A percentile compares a stretch with the other conserved stretches of the same genome.
Evolutionary conservation across 2,888 invertebrate species (phyloP).

Genomic region (Ectemnius continuus): DNA sequence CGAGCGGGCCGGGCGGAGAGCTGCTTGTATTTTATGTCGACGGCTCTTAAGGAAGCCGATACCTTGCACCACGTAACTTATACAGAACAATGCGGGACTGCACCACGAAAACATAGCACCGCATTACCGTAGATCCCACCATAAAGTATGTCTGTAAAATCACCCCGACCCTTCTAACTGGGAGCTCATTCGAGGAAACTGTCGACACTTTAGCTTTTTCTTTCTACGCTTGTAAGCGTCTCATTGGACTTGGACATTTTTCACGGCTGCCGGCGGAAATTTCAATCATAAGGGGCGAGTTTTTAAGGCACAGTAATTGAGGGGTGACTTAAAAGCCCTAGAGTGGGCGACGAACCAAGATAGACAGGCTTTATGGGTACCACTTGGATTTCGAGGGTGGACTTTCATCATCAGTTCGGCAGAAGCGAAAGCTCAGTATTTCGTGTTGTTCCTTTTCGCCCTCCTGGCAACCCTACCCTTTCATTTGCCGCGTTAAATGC

Average conservation of each 20-base stretch:
- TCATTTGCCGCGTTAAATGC: not conserved
- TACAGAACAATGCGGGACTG: not conserved
- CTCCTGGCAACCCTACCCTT: not conserved
- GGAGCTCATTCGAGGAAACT: no score
- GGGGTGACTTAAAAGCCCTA: slow-evolving; percentile 13
- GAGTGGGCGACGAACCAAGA: slow-evolving; percentile 12
- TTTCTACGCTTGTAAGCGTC: no score
- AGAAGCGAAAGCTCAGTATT: slow-evolving; percentile 36
- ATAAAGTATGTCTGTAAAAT: no score
- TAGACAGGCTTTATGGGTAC: slow-evolving; percentile 22
- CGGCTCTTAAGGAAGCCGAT: not conserved
- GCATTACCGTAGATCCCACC: no score
- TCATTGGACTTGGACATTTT: no score
- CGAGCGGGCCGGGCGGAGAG: slow-evolving; percentile 9
- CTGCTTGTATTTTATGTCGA: slow-evolving; percentile 3
- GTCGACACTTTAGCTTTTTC: no score
- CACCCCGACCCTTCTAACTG: no score
- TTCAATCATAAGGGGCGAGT: not conserved
- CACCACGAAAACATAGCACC: no score
- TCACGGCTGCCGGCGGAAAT: not conserved
- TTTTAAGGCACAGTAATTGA: slow-evolving; percentile 23
- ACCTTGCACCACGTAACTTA: slow-evolving; percentile 1
- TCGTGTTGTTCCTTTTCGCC: slow-evolving; percentile 15
- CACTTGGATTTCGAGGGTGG: slow-evolving; percentile 31
- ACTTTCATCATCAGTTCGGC: slow-evolving; percentile 38